A percentile compares a stretch with the other conserved stretches of the same genome.
phyloP scores from a whole-genome alignment of 2,113 vertebrate genomes.

The Polypterus senegalus region DNA sequence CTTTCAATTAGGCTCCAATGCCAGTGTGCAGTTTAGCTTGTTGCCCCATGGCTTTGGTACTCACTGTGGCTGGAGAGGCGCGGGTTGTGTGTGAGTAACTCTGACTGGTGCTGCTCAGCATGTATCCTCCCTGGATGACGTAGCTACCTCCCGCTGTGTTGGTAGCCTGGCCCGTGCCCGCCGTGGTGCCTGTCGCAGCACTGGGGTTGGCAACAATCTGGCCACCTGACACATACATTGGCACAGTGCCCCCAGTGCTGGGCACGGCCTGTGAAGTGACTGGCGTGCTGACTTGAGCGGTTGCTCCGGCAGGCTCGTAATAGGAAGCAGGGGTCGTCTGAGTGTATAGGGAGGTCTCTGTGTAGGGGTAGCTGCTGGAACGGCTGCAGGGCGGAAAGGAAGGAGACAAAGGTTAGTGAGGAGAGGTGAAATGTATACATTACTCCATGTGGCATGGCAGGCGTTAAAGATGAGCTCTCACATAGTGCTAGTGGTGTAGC shows the following conservation, averaged over 20 bases:
- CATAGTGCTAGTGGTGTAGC: conserved; percentile 68
- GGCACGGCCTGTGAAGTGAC: conserved; percentile 59
- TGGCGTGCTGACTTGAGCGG: conserved; percentile 61
- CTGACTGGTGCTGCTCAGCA: conserved; percentile 61
- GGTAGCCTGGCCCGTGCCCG: neutral
- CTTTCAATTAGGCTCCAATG: no score
- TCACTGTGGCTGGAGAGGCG: conserved; percentile 78
- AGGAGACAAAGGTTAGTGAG: neutral
- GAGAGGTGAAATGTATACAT: neutral
- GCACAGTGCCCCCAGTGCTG: conserved; percentile 48
- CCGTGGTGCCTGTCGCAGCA: conserved; percentile 27
- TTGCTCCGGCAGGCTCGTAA: conserved; percentile 54
- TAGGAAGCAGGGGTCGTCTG: conserved; percentile 57
- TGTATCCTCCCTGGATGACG: conserved; percentile 65
- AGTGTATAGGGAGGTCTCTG: conserved; percentile 65
- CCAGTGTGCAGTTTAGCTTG: no score
- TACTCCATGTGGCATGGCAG: no score
- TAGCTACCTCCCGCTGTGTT: conserved; percentile 42
- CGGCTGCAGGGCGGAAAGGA: conserved; percentile 42
- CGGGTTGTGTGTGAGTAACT: conserved; percentile 74
- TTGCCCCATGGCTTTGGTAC: conserved; percentile 22
- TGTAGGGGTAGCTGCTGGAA: conserved; percentile 61
- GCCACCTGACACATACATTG: conserved; percentile 68
- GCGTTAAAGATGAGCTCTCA: conserved; percentile 34
- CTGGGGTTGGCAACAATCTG: conserved; percentile 44